Evolutionary conservation across 1,140 invertebrate genomes (phyloP).

Genomic region (Rhysida immarginata): DNA sequence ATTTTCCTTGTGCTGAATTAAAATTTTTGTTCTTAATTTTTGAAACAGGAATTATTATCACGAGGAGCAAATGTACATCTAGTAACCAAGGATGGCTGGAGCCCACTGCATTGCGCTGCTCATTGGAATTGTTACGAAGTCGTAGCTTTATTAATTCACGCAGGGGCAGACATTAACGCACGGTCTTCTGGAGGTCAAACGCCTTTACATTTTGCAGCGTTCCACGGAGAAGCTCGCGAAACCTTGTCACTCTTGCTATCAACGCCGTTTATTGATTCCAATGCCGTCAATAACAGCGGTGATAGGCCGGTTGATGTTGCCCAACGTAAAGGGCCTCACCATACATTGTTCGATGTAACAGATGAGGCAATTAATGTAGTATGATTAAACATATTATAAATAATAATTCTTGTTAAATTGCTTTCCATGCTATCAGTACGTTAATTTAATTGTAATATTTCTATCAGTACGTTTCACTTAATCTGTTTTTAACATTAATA

Average conservation of each 20-base stretch:
- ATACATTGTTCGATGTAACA: not conserved
- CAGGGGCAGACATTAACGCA: slow-evolving; percentile 35
- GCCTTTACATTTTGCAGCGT: slow-evolving; percentile 14
- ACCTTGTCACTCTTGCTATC: not conserved
- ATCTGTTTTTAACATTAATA: too few relatives aligned
- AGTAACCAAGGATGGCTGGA: slow-evolving; percentile 35
- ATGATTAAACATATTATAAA: too few relatives aligned
- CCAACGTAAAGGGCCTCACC: not conserved
- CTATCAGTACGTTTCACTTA: too few relatives aligned
- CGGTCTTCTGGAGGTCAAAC: slow-evolving; percentile 29
- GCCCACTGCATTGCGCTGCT: slow-evolving; percentile 33
- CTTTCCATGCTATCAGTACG: too few relatives aligned
- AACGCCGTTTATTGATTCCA: not conserved
- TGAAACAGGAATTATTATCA: slow-evolving; percentile 23
- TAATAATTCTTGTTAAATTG: too few relatives aligned
- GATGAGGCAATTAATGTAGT: not conserved
- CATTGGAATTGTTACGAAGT: slow-evolving; percentile 33
- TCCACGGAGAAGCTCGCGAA: slow-evolving; percentile 13
- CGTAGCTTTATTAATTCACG: slow-evolving; percentile 28
- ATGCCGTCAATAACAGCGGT: not conserved
- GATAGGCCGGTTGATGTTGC: not conserved
- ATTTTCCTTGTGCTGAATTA: too few relatives aligned
- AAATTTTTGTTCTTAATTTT: not conserved
- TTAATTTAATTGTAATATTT: too few relatives aligned
- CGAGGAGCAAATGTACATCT: slow-evolving; percentile 25